phyloP scores from a whole-genome alignment of 2,797 vertebrate genomes.

The Balearica regulorum region DNA sequence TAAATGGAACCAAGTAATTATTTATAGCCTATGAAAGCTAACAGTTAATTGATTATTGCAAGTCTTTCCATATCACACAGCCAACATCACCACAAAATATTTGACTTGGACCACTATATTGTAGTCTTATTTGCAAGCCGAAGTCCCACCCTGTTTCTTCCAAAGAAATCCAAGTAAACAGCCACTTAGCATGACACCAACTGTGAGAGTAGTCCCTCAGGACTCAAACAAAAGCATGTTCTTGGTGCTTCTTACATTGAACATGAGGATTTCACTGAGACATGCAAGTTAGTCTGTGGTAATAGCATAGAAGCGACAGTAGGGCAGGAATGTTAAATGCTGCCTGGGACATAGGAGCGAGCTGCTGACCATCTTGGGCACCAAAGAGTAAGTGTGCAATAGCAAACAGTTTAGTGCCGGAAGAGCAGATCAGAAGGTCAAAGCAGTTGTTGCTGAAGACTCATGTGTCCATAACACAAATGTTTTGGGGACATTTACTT shows the following conservation, averaged over 20 bases:
- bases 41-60: not conserved
- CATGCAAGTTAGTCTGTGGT: not conserved
- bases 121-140: not conserved
- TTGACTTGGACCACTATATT: not conserved
- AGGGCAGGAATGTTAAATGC: not conserved
- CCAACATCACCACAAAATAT: not conserved
- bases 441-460: not conserved
- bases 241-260: not conserved
- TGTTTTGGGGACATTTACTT: not conserved
- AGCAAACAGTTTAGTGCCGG: not conserved
- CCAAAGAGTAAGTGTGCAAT: fast-evolving
- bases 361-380: not conserved
- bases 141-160: not conserved
- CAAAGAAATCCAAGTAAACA: not conserved
- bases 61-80: not conserved
- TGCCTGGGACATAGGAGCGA: not conserved
- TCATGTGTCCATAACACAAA: not conserved
- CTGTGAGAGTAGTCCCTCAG: not conserved
- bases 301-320: not conserved
- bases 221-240: not conserved
- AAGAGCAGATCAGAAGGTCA: not conserved
- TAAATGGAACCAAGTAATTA: not conserved
- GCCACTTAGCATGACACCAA: not conserved
- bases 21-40: not conserved
- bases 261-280: not conserved